Evolutionary conservation across 1,140 invertebrate genomes (phyloP), one percentile per base, ranked within the genome.

Genomic region (Drosophila pandora): DNA sequence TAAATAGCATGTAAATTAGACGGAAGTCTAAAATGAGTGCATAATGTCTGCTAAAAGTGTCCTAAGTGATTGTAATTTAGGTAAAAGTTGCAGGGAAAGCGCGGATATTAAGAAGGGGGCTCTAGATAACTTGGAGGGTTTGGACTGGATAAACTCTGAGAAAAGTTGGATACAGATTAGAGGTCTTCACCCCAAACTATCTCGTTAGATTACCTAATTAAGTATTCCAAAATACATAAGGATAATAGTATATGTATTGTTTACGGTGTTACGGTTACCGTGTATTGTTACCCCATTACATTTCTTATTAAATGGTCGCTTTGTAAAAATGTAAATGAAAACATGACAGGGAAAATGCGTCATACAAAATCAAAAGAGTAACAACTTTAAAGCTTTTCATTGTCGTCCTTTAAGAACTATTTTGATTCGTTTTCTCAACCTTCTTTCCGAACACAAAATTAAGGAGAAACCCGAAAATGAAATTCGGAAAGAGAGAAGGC

Each of bases 1-100:
- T 88, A 88, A 88, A 88, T 88, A 88, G 83, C 83, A 88, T 88
- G 83, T 88, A 88, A 88, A 88, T 88, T 88, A 88, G 83, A 88
- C 83, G 84, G 79, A 88, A 88, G 83, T 88, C 83, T 83, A 88
- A 88, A 88, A 88, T 82, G 84, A 88, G 79, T 88, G 83, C 83
- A 88, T 83, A 88, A 88, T 88, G 83, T 83, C 83, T 88, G 69
- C 76, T 88, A 79, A 88, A 88, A 88, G 79, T 83, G 83, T 72
- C 79, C 72, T 88, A 88, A 88, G 83, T 88, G 84, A 88, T 88
- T 88, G 83, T 88, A 88, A 88, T 88, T 88, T 88, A 83, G 83
- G 83, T 76, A 79, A 76, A 88, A 74, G 53, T 74, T 74, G 1
- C 60, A 49, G 47, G 34, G 22, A 56, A 47, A 30, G 59, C 58